phyloP scores from a whole-genome alignment of 2,888 invertebrate species.

The Pandemis corylana region DNA sequence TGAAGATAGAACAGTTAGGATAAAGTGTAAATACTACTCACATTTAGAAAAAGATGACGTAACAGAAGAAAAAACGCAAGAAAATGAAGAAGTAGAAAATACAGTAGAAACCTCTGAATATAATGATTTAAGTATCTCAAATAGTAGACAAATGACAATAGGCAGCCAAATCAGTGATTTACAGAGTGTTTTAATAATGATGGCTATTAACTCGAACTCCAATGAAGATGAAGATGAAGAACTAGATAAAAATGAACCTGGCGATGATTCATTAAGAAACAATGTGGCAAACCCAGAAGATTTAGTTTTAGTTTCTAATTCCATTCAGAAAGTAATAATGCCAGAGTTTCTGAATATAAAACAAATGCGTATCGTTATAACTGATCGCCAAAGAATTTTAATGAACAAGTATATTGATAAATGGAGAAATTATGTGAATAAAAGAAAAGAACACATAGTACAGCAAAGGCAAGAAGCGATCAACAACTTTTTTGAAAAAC shows the following conservation, averaged over 20 bases:
- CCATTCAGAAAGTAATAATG: slow-evolving; percentile 38
- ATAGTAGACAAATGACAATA: slow-evolving; percentile 39
- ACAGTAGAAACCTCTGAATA: slow-evolving; percentile 52
- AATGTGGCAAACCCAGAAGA: slow-evolving; percentile 7
- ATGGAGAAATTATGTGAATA: slow-evolving; percentile 66
- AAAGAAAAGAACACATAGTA: slow-evolving; percentile 58
- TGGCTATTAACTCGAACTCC: slow-evolving; percentile 64
- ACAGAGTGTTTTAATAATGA: slow-evolving; percentile 70
- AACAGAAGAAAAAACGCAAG: slow-evolving; percentile 34
- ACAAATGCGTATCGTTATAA: slow-evolving; percentile 60
- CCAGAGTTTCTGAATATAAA: slow-evolving; percentile 58
- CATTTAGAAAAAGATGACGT: slow-evolving; percentile 44
- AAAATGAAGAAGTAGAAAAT: slow-evolving; percentile 45
- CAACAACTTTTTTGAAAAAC: slow-evolving; percentile 71
- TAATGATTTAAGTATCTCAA: slow-evolving; percentile 48
- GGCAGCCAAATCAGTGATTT: slow-evolving; percentile 57
- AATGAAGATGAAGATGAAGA: slow-evolving; percentile 51
- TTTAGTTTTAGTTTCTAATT: slow-evolving; percentile 27
- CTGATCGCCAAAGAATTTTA: slow-evolving; percentile 54
- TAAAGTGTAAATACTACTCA: slow-evolving; percentile 41
- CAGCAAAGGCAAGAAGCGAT: slow-evolving; percentile 66
- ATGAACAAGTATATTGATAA: slow-evolving; percentile 65
- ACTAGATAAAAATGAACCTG: slow-evolving; percentile 30
- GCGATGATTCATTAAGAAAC: slow-evolving; percentile 22
- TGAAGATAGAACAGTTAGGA: slow-evolving; percentile 44